Base-by-base conservation (phyloP, 2,797 vertebrate species). In the Enteromius afrohamiltoni region DNA sequence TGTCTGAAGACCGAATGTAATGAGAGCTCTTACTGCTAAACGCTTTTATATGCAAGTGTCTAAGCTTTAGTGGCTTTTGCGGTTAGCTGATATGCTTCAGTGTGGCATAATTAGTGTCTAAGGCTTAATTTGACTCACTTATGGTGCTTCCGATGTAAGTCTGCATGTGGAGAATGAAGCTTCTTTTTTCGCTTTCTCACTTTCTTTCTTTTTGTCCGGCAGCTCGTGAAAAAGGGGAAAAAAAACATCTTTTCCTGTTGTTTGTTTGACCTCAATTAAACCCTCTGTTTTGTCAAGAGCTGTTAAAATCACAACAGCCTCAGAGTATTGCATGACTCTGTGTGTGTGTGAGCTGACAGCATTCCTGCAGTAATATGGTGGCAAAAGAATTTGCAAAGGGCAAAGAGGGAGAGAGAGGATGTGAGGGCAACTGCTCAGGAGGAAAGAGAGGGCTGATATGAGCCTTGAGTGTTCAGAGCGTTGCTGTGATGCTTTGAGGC, bases 201-300 rank as follows among this genome's bases (percentile, higher is more conserved):
- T 86, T 80, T 86, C 87, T 68, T 49, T 70, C 86, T 71, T 47
- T 77, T 65, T 76, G 47, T 65, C 67, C 45, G 14, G 68, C 78
- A 58, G 40, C 73, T 85, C 21, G 40, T 65, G 75, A 19, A 60
- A 74, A 69, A 81, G 1, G 4, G 55, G 29, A 29, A 29, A 13
- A 34, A 91, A 92, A 90, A 89, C 83, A 86, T 89, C 65, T 89
- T 89, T 90, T 93, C 91, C 90, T 92, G 92, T 92, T 91, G 89
- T 87, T 91, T 86, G 87, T 90, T 92, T 91, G 91, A 95, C 93
- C 93, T 93, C 92, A 93, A 94, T 94, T 94, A 88, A 87, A 89
- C 86, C 76, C 77, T 83, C 83, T 91, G 91, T 90, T 91, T 90
- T 90, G 86, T 85, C 84, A 77, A 87, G 91, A 90, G 86, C 86